Evolutionary conservation across 2,797 vertebrate genomes (phyloP).

Genomic region (Pantherophis alleghaniensis): DNA sequence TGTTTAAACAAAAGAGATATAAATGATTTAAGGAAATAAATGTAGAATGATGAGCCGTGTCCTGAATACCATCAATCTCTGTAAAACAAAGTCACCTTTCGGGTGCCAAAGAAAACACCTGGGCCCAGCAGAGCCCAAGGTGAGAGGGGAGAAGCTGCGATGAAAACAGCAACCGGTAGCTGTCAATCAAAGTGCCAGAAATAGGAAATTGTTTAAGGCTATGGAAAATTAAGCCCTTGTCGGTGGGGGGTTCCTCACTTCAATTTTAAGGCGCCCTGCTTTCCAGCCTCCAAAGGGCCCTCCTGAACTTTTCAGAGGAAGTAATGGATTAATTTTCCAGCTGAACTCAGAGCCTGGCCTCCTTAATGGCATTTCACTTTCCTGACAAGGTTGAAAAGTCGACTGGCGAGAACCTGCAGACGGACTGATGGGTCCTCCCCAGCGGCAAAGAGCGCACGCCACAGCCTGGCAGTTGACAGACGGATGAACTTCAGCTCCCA

Average conservation of each 20-base stretch:
- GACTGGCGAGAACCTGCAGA: neutral
- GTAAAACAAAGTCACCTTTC: neutral
- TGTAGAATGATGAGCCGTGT: too few relatives aligned
- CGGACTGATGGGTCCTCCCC: conserved; percentile 5
- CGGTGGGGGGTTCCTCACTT: neutral
- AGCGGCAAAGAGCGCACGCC: neutral
- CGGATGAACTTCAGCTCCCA: neutral
- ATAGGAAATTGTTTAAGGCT: neutral
- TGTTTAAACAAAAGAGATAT: neutral
- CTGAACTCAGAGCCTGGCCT: neutral
- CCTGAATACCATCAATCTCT: neutral
- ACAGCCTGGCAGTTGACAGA: neutral
- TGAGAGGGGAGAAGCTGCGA: neutral
- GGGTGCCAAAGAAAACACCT: neutral
- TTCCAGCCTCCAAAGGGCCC: neutral
- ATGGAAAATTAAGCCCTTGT: neutral
- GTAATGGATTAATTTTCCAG: conserved; percentile 24
- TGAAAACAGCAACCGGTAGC: neutral
- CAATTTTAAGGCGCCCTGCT: neutral
- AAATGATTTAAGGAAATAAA: neutral
- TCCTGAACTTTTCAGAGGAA: conserved; percentile 4
- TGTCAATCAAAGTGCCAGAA: neutral
- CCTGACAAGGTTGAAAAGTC: conserved; percentile 40
- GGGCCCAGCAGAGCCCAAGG: neutral
- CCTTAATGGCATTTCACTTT: conserved; percentile 16